Evolutionary conservation across 2,113 vertebrate species (phyloP), one percentile per base, ranked within the genome.

Genomic region (Heliornis fulica): DNA sequence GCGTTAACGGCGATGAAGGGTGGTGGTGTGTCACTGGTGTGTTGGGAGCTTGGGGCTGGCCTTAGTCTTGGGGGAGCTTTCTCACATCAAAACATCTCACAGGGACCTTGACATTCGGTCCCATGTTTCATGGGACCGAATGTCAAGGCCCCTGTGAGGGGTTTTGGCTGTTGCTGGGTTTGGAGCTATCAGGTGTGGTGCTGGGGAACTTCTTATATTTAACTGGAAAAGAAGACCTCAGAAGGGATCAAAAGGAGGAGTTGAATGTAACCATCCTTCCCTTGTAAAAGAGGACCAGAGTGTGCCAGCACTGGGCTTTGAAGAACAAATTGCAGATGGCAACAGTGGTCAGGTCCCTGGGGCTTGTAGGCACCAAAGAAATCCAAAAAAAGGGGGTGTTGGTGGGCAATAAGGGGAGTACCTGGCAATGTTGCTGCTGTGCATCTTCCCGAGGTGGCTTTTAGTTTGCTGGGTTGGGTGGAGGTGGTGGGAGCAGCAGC

Each of bases 271-370:
- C 43, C 32, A 43, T 50, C 69, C 69, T 88, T 85, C 38, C 11
- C 40, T 23, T 53, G 45, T 77, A 18, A 72, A 85, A 89, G 21
- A 60, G 40, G 40, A 86, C 16, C 29, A 53, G 54, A 32, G 41
- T 8, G 1, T 2, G 2, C 14, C 38, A 51, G 12, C 1, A 1
- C 34, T 4, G 2, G 38, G 22, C 70, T 93, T 91, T 53, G 45
- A 72, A 88, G 53, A 85, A 29, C 36, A 80, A 76, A 23, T 15
- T 76, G 28, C 15, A 15, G 6, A 1, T 41, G 53, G 34, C 57
- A 31, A 1, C 0, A 0, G 19, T 1, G 0, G 4, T 43, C 1
- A 1, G 3, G 21, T 76, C 48, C 23, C 46, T 23, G 17, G 15
- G 61, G 18, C 19, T 84, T 70, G 38, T 10, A 64, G 57, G 53